phyloP scores from a whole-genome alignment of 2,888 invertebrate genomes.

The Lycaena phlaeas region DNA sequence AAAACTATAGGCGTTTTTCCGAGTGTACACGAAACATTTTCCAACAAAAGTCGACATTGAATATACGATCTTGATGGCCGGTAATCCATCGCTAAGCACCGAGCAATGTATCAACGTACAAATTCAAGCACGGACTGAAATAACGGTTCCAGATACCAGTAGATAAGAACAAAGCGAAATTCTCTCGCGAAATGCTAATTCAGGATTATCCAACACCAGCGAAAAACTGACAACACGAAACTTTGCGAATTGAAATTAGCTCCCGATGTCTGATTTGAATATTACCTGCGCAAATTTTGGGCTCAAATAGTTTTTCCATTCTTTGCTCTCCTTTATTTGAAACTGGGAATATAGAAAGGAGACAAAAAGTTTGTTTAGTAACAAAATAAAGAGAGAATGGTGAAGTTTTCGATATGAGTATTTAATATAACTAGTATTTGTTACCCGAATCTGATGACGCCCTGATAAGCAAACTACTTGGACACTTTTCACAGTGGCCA shows the following conservation, averaged over 20 bases:
- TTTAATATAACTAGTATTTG: no score
- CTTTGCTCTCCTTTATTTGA: no score
- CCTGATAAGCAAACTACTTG: no score
- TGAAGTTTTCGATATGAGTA: no score
- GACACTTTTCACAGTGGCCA: no score
- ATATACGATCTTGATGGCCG: slow-evolving; percentile 7
- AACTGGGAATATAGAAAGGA: no score
- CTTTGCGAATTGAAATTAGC: slow-evolving; percentile 2
- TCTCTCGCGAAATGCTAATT: slow-evolving; percentile 12
- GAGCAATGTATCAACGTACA: slow-evolving; percentile 10
- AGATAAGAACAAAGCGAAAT: slow-evolving; percentile 11
- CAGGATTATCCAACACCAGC: slow-evolving; percentile 10
- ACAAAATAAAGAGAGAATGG: no score
- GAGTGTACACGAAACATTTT: no score
- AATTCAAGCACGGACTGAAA: slow-evolving; percentile 11
- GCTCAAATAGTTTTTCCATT: neutral
- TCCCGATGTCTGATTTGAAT: neutral
- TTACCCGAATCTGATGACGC: no score
- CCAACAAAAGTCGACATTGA: slow-evolving; percentile 7
- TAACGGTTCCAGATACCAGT: slow-evolving; percentile 7
- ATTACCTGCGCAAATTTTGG: neutral
- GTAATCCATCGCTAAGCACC: slow-evolving; percentile 8
- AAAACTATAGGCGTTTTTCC: no score
- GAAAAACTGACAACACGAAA: slow-evolving; percentile 8
- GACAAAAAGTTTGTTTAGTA: no score